Evolutionary conservation across 1,140 invertebrate species (phyloP), one percentile per base, ranked within the genome.

Genomic region (Matsumurasca onukii): DNA sequence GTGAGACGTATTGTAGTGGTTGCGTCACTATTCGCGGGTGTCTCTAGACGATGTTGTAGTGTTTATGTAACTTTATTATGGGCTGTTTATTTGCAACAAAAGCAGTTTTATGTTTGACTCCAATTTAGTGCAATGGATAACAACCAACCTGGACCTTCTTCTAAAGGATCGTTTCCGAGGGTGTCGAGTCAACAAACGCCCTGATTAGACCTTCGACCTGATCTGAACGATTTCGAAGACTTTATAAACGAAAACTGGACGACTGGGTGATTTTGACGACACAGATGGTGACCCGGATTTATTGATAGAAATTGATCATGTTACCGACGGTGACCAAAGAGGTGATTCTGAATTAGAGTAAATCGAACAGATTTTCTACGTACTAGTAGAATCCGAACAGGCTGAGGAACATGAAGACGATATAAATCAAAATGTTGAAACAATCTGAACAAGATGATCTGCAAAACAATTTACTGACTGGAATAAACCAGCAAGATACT

Each of bases 1-100:
- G 57, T 27, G 57, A 61, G 57, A 61, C 57, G 57, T 61, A 61
- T 61, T 61, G 57, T 29, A 61, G 57, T 61, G 57, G 9, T 61
- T 52, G 20, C 12, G 49, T 52, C 12, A 52, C 9, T 52, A 3
- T 52, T n/a, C 22, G 49, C 5, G 3, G 5, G 49, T 52, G 49
- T 52, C 20, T 20, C 49, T 3, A 5, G 22, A 22, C 12, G 12
- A 22, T 52, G 49, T 13, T 52, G 49, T 52, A 52, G 49, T 52
- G 20, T 5, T 52, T 24, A 12, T 52, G 49, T 52, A 3, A 52
- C 49, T 52, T 13, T 12, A 15, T 20, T 13, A 24, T 5, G 49
- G 12, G 22, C 5, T n/a, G 13, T 24, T 20, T 20, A n/a, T 12
- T 5, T 12, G 49, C 39, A 45, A n/a, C 9, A 12, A 12, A 12